Evolutionary conservation across 2,888 invertebrate species (phyloP), one percentile per base, ranked within the genome.

Genomic region (Eupelmus urozonus): DNA sequence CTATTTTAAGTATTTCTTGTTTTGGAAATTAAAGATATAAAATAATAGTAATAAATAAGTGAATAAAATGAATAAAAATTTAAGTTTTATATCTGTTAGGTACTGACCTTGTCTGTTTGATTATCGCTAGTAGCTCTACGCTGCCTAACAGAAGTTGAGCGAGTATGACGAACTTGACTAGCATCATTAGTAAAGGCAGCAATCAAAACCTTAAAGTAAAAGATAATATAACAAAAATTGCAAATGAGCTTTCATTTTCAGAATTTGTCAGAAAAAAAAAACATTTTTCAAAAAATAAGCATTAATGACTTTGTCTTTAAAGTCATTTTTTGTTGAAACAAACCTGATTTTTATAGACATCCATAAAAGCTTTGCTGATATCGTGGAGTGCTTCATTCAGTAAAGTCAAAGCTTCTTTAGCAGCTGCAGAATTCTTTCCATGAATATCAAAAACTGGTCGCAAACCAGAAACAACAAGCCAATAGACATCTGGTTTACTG

Each of bases 121-220:
- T 40, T 49, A 7, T 66, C 76, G 7, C 7, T 13, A 27, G 60
- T 59, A 4, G 83, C 84, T 77, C 87, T 83, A 13, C 78, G 75
- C n/a, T 82, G 74, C 73, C 85, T 84, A 18, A 78, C 34, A 49
- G 78, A 70, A 18, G 81, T 70, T 0, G 88, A 85, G 57, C 87
- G 84, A 9, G 85, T 83, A 67, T 86, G 84, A 27, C 86, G 86
- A 42, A 85, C 84, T 80, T 94, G 93, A 63, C 92, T 93, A 5
- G 92, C 92, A 88, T 94, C 94, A 70, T 93, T 94, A 1, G 92
- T 91, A 62, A 95, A 92, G 11, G 92, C 93, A 16, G 93, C 91
- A 81, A 95, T 91, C 27, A 95, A 84, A 29, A 93, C 93, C 89
- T 90, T 73, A 83, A 78, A 45, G 11, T 66, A 63, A 9, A 53